Evolutionary conservation across 2,888 invertebrate species (phyloP), one percentile per base, ranked within the genome.

Genomic region (Pammene fasciana): DNA sequence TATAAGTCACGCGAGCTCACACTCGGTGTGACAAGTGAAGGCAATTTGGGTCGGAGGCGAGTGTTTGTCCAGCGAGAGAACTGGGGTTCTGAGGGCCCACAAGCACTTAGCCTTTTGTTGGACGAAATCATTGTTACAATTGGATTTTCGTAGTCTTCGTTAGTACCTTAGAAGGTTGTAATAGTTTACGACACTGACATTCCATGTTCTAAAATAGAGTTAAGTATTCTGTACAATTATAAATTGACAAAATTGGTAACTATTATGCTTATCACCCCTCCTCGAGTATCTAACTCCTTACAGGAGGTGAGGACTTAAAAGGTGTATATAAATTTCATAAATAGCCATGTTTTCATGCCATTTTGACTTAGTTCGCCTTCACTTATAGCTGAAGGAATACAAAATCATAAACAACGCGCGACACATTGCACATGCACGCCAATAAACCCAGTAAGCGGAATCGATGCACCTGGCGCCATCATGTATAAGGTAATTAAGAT

Each of bases 21-120:
- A 67, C 73, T 73, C 61, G 46, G 59, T 79, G 81, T 82, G 86
- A 86, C 86, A 85, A 85, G 84, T 81, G 83, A 84, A 75, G 83
- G 82, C 81, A 84, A 87, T 88, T 85, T 83, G 76, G 85, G 83
- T 80, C 80, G 82, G 76, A 74, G 75, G 75, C 72, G 79, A 85
- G 84, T 86, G 86, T 88, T 88, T 87, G 82, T 78, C 75, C 79
- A 81, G 78, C 74, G 77, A 74, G 73, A 73, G 72, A 71, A 65
- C 68, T 67, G 65, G 71, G 74, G 62, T 38, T 56, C 62, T 72
- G 72, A 72, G 71, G 60, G 65, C 72, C 67, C 75, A 76, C 75
- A 77, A 77, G 74, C 75, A 72, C 72, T 71, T 68, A 71, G 73
- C 72, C 70, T 72, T 74, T 60, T 48, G 50, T 57, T 46, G 55